phyloP scores from a whole-genome alignment of 2,113 vertebrate species.

The Atherinomorus stipes region DNA sequence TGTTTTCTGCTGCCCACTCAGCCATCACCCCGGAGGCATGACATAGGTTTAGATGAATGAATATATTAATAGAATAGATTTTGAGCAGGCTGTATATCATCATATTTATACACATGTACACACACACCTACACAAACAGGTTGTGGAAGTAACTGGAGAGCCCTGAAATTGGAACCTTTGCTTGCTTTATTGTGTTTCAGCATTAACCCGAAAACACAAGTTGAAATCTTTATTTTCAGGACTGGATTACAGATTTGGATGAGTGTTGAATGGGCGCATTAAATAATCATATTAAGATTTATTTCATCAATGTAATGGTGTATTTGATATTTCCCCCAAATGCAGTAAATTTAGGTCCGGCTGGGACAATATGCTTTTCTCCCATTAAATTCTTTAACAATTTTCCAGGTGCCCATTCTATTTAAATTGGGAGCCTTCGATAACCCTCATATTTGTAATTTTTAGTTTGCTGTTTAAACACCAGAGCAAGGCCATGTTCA shows the following conservation, averaged over 20 bases:
- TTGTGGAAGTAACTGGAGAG: slow-evolving; percentile 45
- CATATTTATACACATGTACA: slow-evolving; percentile 16
- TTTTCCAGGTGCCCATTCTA: too few relatives aligned
- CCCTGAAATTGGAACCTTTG: slow-evolving; percentile 25
- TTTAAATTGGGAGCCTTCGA: too few relatives aligned
- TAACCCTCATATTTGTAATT: too few relatives aligned
- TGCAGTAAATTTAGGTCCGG: too few relatives aligned
- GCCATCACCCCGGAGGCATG: slow-evolving; percentile 34
- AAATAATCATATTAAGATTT: too few relatives aligned
- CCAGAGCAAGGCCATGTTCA: too few relatives aligned
- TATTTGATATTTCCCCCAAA: too few relatives aligned
- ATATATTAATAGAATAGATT: slow-evolving; percentile 44
- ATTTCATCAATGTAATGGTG: too few relatives aligned
- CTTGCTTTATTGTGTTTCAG: slow-evolving; percentile 3
- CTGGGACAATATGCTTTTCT: too few relatives aligned
- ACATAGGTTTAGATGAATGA: slow-evolving; percentile 31
- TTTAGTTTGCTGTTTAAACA: too few relatives aligned
- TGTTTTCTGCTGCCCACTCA: slow-evolving; percentile 18
- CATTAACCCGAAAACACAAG: slow-evolving; percentile 14
- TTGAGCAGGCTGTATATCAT: slow-evolving; percentile 5
- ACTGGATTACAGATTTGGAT: not conserved
- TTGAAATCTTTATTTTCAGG: not conserved
- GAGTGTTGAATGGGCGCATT: not conserved
- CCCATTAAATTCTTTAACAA: too few relatives aligned
- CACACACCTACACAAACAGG: not conserved